Evolutionary conservation across 2,113 vertebrate species (phyloP).

Genomic region (Panthera uncia): DNA sequence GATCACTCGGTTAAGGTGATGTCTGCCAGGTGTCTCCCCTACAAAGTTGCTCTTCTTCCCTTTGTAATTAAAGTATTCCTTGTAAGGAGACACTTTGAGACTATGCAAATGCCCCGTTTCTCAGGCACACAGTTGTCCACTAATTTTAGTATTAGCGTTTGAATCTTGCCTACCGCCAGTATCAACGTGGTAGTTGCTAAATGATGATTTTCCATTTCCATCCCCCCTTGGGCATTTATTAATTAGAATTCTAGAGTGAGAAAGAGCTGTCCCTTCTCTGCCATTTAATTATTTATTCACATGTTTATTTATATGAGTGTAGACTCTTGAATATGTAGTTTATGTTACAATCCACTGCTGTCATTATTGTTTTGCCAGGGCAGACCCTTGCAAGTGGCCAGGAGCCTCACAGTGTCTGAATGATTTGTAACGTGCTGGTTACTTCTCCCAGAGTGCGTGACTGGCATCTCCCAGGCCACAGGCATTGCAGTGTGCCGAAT

Average conservation of each 20-base stretch:
- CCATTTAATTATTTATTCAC: not conserved
- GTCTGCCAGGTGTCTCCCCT: not conserved
- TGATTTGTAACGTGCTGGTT: not conserved
- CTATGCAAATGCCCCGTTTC: not conserved
- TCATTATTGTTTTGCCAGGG: not conserved
- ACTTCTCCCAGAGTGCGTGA: not conserved
- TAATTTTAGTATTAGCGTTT: not conserved
- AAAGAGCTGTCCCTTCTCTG: not conserved
- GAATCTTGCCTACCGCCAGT: not conserved
- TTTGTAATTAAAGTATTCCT: not conserved
- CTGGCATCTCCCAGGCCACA: not conserved
- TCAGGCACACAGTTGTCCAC: not conserved
- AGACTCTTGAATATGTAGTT: not conserved
- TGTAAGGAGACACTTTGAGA: not conserved
- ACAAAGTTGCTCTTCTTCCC: not conserved
- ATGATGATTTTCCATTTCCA: not conserved
- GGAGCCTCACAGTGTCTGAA: not conserved
- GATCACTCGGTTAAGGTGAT: not conserved
- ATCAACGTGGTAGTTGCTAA: not conserved
- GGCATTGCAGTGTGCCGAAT: not conserved
- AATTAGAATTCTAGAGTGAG: not conserved
- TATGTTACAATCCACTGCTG: not conserved
- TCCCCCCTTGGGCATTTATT: not conserved
- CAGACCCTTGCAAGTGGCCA: not conserved
- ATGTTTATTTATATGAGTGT: not conserved